A percentile compares a stretch with the other conserved stretches of the same genome.
Evolutionary conservation across 2,113 vertebrate species (phyloP).

Genomic region (Octodon degus): DNA sequence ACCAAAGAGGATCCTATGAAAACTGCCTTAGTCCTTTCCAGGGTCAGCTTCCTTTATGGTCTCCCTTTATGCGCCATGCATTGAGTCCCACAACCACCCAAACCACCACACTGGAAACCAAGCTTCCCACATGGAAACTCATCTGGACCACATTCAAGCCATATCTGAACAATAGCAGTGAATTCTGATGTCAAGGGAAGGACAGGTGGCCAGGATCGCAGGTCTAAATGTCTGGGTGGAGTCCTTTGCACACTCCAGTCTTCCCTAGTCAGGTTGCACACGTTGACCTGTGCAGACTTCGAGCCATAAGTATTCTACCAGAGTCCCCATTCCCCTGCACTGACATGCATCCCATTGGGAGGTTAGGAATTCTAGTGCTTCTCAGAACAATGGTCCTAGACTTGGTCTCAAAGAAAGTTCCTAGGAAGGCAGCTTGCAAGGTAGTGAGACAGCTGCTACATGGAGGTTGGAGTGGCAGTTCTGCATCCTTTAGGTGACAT

Average conservation of each 20-base stretch:
- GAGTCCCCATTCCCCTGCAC: neutral
- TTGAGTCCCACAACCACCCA: neutral
- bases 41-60: neutral
- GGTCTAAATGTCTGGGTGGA: no score
- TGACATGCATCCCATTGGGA: neutral
- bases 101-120: no score
- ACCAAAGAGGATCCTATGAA: neutral
- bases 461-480: neutral
- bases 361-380: neutral
- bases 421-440: neutral
- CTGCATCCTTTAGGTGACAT: neutral
- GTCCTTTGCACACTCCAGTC: neutral
- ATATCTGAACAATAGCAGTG: neutral
- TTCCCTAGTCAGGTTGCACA: neutral
- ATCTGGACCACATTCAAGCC: neutral
- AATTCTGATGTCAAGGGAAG: neutral
- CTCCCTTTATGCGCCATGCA: neutral
- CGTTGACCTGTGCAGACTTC: no score
- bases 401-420: neutral
- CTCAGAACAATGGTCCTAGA: neutral
- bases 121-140: neutral
- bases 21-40: neutral
- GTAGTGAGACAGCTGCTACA: no score
- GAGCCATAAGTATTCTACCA: no score
- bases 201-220: neutral